Base-by-base conservation (phyloP, 92 coral and sea anemone genomes). In the Nematostella vectensis region DNA sequence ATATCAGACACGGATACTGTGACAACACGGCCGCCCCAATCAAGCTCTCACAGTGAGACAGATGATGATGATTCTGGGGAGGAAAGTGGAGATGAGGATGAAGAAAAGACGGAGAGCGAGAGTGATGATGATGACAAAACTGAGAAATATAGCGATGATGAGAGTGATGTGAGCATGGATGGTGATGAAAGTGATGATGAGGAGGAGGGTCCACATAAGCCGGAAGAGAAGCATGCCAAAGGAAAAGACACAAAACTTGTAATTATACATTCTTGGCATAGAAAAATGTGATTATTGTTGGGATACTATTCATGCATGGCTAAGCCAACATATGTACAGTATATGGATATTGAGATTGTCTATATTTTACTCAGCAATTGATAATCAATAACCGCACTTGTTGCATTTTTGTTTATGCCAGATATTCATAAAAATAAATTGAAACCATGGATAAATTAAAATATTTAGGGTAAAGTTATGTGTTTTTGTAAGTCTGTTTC, bases 1-100 rank as follows among this genome's bases (percentile, higher is more conserved):
- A 67, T 84, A 61, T 79, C 94, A 43, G 94, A 84, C 52, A 79
- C 87, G 11, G 59, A 84, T 21, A 68, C 94, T 45, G 87, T 75
- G 52, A 55, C 77, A 25, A 43, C 63, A 1, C 69, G 27, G 29
- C 56, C 43, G 24, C 70, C 58, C 39, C 75, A 48, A 45, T 68
- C 63, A 15, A 57, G 58, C 12, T 57, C 36, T 53, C 18, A 21
- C 49, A 84, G 83, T 53, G 80, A 61, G 13, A 56, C 69, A 55
- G 72, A 63, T 47, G 48, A 57, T 55, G 79, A 74, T 51, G 81
- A 68, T 21, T 55, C 52, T 22, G 82, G 72, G 39, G 80, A 70
- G 50, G 58, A 59, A 9, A 22, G 70, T 27, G 62, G 71, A 26
- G 71, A 49, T 31, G 80, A 73, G 24, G 54, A 38, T 23, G 59